A percentile compares a stretch with the other conserved stretches of the same genome.
These are phyloP conservation scores for Glyptemys insculpta DNA, from an alignment of 2,797 vertebrate species.

Conservation along the genomic window DNA sequence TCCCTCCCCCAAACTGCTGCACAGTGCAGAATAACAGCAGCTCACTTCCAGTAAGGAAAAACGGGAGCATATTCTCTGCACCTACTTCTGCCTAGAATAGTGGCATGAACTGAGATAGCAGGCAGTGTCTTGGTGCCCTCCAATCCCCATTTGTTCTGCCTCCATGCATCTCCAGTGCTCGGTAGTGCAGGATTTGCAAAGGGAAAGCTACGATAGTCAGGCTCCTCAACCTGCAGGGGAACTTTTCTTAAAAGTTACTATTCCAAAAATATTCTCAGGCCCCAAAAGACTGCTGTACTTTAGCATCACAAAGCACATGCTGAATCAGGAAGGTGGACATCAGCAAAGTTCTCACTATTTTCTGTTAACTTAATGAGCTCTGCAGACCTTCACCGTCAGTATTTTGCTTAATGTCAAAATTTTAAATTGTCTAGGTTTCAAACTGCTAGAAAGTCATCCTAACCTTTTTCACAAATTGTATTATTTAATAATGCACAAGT, in stretches of 20 bases:
- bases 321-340: neutral
- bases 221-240: neutral
- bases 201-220: neutral
- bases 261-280: neutral
- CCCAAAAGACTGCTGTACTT: neutral
- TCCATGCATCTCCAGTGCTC: neutral
- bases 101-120: neutral
- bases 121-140: neutral
- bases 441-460: neutral
- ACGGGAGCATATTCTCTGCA: neutral
- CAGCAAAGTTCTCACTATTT: neutral
- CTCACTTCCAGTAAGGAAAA: neutral
- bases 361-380: neutral
- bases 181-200: neutral
- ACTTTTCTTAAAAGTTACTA: neutral
- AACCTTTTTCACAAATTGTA: neutral
- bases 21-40: neutral
- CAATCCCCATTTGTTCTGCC: neutral
- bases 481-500: neutral
- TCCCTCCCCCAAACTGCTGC: too few relatives aligned
- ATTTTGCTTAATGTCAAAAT: neutral
- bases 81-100: neutral
- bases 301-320: neutral
- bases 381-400: neutral
- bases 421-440: neutral